These are phyloP conservation scores for Osmerus eperlanus DNA, from an alignment of 2,113 vertebrate genomes.

Conservation along the genomic window DNA sequence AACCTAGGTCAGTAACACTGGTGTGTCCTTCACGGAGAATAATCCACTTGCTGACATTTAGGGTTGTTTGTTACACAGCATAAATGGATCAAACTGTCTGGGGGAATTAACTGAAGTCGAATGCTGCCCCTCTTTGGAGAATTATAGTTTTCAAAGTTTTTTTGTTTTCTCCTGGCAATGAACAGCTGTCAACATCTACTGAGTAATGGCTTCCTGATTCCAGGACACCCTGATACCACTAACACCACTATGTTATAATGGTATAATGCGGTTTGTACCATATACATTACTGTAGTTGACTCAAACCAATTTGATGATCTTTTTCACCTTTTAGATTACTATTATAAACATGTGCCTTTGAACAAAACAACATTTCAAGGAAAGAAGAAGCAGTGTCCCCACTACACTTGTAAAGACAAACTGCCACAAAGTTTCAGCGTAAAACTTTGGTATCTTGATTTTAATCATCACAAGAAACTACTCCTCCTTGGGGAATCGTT, in stretches of 20 bases:
- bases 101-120: slow-evolving; percentile 52
- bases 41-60: slow-evolving; percentile 71
- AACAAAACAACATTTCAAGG: too few species aligned
- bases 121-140: slow-evolving; percentile 27
- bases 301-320: too few species aligned
- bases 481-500: slow-evolving; percentile 33
- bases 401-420: slow-evolving; percentile 3
- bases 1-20: slow-evolving; percentile 61
- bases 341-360: too few species aligned
- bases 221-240: too few species aligned
- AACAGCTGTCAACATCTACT: background rate
- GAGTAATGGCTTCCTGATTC: slow-evolving; percentile 21
- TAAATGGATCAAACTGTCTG: slow-evolving; percentile 47
- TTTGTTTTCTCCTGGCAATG: background rate
- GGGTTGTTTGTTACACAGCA: slow-evolving; percentile 61
- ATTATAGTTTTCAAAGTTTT: slow-evolving; percentile 34
- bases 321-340: too few species aligned
- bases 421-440: slow-evolving; percentile 41
- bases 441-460: slow-evolving; percentile 30
- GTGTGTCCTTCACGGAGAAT: slow-evolving; percentile 71
- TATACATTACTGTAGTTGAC: too few species aligned
- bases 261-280: too few species aligned
- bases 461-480: slow-evolving; percentile 46
- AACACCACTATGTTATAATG: background rate
- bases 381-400: too few species aligned